Conservation (phyloP, 2,797 vertebrate species). For the Acrossocheilus wenchowensis region DNA sequence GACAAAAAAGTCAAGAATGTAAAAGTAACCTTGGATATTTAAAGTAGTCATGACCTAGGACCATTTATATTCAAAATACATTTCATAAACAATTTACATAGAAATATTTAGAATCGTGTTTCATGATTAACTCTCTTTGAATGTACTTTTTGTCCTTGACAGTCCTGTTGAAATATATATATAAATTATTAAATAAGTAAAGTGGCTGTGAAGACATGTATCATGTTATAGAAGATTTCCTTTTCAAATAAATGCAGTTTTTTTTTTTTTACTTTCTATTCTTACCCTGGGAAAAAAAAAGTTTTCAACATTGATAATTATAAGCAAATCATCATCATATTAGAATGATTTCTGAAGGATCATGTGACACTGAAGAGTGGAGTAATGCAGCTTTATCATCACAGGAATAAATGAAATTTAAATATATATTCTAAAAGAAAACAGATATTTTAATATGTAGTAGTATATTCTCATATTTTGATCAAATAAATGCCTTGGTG, state of each 20-base stretch:
- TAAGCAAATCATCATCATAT: background rate
- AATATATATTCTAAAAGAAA: background rate
- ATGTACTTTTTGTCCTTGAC: background rate
- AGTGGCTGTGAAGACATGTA: no score
- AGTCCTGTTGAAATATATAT: background rate
- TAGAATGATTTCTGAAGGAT: background rate
- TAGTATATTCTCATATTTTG: background rate
- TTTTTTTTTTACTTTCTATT: background rate
- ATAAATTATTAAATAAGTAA: background rate
- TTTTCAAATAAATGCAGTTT: no score
- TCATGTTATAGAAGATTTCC: background rate
- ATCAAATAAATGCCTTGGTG: background rate
- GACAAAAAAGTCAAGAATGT: background rate
- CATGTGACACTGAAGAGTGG: background rate
- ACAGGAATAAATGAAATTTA: background rate
- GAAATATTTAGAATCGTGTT: background rate
- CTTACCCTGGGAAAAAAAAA: background rate
- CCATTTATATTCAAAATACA: background rate
- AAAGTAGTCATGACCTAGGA: background rate
- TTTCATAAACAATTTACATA: background rate
- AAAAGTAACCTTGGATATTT: background rate
- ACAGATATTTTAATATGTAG: no score
- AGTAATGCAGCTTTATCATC: background rate
- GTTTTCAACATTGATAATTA: background rate
- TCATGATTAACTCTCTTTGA: background rate